phyloP scores from a whole-genome alignment of 1,140 invertebrate species.

The Dolichoris vasculosae region DNA sequence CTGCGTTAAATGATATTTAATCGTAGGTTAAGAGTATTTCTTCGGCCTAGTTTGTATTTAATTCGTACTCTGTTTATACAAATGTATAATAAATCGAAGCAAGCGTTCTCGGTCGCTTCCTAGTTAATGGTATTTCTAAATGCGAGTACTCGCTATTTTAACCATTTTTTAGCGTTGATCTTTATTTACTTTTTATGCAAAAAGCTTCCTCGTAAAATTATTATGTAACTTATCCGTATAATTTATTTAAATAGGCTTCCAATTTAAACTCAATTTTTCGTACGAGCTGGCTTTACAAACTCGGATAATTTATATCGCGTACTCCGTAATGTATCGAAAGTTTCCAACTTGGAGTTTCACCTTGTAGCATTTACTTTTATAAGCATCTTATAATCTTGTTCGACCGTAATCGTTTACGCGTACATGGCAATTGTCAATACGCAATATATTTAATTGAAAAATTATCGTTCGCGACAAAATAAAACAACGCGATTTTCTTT shows the following conservation, averaged over 20 bases:
- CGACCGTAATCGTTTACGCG: neutral
- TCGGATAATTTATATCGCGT: too few species aligned
- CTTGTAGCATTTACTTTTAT: neutral
- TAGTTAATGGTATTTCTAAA: too few species aligned
- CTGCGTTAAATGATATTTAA: constrained; percentile 2
- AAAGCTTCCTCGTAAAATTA: too few species aligned
- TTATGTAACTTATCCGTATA: too few species aligned
- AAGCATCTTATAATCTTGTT: neutral
- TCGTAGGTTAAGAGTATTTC: neutral
- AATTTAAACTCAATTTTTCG: too few species aligned
- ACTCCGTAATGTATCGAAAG: neutral
- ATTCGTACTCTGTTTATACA: neutral
- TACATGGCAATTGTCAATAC: neutral
- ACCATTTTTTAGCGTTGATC: too few species aligned
- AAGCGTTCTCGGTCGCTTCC: neutral
- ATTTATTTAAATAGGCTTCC: too few species aligned
- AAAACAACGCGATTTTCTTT: neutral
- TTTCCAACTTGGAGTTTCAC: neutral
- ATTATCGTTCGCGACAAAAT: neutral
- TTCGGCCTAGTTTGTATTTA: neutral
- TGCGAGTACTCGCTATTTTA: too few species aligned
- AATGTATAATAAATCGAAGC: neutral
- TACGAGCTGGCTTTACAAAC: too few species aligned
- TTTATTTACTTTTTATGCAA: too few species aligned
- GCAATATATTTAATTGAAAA: neutral